These are phyloP conservation scores for Patagioenas fasciata DNA, from an alignment of 2,113 vertebrate species.

Conservation along the genomic window DNA sequence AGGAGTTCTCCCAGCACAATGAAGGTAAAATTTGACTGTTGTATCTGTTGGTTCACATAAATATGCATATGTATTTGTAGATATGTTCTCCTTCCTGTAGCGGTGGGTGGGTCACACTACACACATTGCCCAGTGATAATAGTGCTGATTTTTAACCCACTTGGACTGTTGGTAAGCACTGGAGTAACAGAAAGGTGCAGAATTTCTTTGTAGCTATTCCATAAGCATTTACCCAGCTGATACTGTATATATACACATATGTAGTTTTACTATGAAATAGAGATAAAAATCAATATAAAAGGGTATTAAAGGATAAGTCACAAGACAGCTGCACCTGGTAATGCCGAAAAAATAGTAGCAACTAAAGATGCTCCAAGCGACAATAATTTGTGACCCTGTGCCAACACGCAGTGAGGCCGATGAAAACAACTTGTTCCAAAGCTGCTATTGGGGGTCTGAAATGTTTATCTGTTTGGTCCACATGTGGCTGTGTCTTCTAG, in stretches of 20 bases:
- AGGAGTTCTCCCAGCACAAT: not conserved
- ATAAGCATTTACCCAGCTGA: not conserved
- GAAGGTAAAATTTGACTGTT: not conserved
- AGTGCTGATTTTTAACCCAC: not conserved
- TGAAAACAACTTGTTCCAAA: conserved; percentile 45
- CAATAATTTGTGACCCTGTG: not conserved
- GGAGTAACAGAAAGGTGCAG: not conserved
- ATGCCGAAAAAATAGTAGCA: not conserved
- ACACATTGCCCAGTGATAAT: not conserved
- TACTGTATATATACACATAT: not conserved
- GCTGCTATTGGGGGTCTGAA: conserved; percentile 26
- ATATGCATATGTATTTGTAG: not conserved
- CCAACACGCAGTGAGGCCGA: not conserved
- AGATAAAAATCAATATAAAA: not conserved
- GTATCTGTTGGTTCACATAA: not conserved
- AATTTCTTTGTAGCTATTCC: not conserved
- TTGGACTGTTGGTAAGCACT: not conserved
- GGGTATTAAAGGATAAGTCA: not conserved
- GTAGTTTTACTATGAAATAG: not conserved
- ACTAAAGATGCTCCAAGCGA: not conserved
- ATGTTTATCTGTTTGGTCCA: conserved; percentile 68
- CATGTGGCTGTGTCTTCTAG: conserved; percentile 51
- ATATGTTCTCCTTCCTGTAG: not conserved
- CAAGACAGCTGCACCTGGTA: not conserved
- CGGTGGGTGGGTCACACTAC: not conserved